These are phyloP conservation scores for Philotrypesis tridentata DNA, from an alignment of 1,140 invertebrate species.

Conservation along the genomic window DNA sequence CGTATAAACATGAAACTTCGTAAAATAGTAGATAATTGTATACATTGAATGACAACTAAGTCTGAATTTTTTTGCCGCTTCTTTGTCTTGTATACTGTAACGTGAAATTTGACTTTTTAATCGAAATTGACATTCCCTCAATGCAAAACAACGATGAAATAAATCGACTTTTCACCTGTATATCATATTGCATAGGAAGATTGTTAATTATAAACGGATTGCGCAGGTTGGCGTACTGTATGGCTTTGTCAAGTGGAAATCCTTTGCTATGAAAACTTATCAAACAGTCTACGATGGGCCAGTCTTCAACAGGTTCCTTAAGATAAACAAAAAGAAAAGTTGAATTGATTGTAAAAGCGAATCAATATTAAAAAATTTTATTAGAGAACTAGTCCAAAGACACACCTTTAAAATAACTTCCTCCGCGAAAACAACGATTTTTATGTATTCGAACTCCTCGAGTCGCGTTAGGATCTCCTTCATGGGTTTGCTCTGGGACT, in stretches of 20 bases:
- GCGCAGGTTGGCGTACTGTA: slow-evolving; percentile 93
- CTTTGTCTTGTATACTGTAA: too few relatives aligned
- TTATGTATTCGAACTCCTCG: slow-evolving; percentile 97
- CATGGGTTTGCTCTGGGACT: slow-evolving; percentile 99
- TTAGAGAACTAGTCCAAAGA: not conserved
- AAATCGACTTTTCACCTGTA: too few relatives aligned
- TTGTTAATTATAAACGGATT: slow-evolving; percentile 99
- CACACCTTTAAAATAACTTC: slow-evolving; percentile 92
- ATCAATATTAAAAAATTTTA: not conserved
- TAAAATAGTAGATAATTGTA: too few relatives aligned
- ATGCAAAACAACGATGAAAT: too few relatives aligned
- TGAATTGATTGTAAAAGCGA: not conserved
- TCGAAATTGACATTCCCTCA: too few relatives aligned
- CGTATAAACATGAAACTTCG: too few relatives aligned
- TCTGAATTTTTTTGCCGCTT: too few relatives aligned
- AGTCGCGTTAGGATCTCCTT: slow-evolving; percentile 96
- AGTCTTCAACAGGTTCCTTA: slow-evolving; percentile 94
- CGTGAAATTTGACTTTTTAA: too few relatives aligned
- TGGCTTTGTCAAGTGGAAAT: slow-evolving; percentile 98
- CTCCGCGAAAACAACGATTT: slow-evolving; percentile 94
- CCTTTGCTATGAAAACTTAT: slow-evolving; percentile 99
- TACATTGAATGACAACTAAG: too few relatives aligned
- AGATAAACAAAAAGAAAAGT: slow-evolving; percentile 51
- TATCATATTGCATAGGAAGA: slow-evolving; percentile 98
- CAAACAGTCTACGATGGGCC: slow-evolving; percentile 98